A percentile compares a stretch with the other conserved stretches of the same genome.
These are phyloP conservation scores for Yponomeuta malinellus DNA, from an alignment of 2,888 invertebrate genomes.

Conservation along the genomic window DNA sequence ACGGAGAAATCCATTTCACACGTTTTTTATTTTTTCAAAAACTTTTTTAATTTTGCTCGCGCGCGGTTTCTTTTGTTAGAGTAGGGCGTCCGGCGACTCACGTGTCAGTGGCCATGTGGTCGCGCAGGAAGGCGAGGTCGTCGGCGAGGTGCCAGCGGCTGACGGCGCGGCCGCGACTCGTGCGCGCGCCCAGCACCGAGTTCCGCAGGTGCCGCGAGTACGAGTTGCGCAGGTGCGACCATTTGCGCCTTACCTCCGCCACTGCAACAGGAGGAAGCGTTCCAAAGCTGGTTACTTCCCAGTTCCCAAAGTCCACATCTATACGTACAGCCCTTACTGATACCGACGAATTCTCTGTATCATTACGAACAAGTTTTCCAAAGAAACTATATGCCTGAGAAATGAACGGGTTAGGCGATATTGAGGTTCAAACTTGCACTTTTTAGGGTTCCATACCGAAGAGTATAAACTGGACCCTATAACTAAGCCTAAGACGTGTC, in stretches of 20 bases:
- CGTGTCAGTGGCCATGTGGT: slow-evolving; percentile 70
- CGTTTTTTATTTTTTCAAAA: too few species aligned
- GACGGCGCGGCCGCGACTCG: slow-evolving; percentile 60
- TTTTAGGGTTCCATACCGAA: not conserved
- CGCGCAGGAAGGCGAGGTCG: slow-evolving; percentile 61
- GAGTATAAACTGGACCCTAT: too few species aligned
- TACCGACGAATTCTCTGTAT: too few species aligned
- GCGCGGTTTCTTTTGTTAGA: too few species aligned
- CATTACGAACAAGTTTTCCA: not conserved
- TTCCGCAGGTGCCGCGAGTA: slow-evolving; percentile 68
- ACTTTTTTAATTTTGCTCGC: too few species aligned
- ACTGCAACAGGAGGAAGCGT: slow-evolving; percentile 32
- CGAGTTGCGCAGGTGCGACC: slow-evolving; percentile 70
- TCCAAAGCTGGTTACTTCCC: too few species aligned
- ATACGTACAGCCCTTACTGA: not conserved
- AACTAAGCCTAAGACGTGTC: too few species aligned
- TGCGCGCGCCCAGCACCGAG: slow-evolving; percentile 64
- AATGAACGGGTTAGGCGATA: too few species aligned
- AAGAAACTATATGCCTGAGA: too few species aligned
- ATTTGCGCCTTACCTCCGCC: slow-evolving; percentile 63
- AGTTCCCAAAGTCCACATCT: not conserved
- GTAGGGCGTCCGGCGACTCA: slow-evolving; percentile 28
- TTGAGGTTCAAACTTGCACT: not conserved
- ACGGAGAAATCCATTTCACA: too few species aligned
- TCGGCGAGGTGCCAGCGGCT: slow-evolving; percentile 67